A percentile compares a stretch with the other conserved stretches of the same genome.
These are phyloP conservation scores for Rhinolophus sinicus DNA, from an alignment of 2,113 vertebrate genomes.

Conservation along the genomic window DNA sequence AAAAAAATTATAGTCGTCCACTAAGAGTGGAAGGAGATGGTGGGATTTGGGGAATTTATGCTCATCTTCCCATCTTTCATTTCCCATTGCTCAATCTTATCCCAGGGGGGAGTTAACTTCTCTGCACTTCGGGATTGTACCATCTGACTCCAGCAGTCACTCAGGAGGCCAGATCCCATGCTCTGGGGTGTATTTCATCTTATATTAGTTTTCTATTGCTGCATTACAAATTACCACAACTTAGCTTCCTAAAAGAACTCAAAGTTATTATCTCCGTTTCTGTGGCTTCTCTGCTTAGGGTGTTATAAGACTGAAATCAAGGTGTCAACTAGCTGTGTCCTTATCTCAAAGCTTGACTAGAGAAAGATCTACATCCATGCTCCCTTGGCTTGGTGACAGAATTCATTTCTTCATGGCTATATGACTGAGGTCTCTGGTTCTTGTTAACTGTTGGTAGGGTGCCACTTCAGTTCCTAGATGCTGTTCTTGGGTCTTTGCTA, in stretches of 20 bases:
- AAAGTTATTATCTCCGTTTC: background rate
- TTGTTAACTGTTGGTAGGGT: background rate
- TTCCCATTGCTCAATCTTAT: background rate
- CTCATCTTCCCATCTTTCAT: background rate
- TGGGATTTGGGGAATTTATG: background rate
- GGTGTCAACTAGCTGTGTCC: background rate
- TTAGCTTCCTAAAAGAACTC: background rate
- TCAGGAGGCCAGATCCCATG: background rate
- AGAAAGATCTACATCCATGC: background rate
- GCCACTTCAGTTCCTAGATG: background rate
- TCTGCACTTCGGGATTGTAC: background rate
- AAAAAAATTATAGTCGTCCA: background rate
- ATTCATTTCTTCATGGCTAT: background rate
- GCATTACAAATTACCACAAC: background rate
- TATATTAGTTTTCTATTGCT: background rate
- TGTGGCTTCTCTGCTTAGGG: background rate
- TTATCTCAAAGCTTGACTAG: background rate
- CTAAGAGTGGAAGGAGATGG: background rate
- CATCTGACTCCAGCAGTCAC: background rate
- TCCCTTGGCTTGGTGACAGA: background rate
- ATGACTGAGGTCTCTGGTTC: background rate
- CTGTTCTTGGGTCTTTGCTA: background rate
- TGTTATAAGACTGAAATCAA: background rate
- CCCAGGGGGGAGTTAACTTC: accelerated
- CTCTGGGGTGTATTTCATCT: background rate